A percentile compares a stretch with the other conserved stretches of the same genome.
Evolutionary conservation across 2,888 invertebrate species (phyloP).

Genomic region (Nematopogon swammerdamellus): DNA sequence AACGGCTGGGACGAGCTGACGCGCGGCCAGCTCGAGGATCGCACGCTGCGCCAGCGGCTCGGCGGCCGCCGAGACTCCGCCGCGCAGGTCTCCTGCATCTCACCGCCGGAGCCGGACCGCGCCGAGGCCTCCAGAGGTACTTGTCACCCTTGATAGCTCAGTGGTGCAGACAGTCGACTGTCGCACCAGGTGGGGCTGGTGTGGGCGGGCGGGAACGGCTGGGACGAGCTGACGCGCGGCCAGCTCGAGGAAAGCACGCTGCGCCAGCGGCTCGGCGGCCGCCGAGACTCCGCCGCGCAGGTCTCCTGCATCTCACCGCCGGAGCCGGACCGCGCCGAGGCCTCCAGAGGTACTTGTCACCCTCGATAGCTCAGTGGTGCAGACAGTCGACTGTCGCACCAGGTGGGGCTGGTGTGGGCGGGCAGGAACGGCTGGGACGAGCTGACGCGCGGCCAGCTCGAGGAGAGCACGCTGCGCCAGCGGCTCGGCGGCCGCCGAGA

Average conservation of each 20-base stretch:
- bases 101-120: slow-evolving; percentile 80
- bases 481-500: no score
- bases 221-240: slow-evolving; percentile 89
- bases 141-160: no score
- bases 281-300: slow-evolving; percentile 89
- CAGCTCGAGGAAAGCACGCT: slow-evolving; percentile 82
- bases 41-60: slow-evolving; percentile 77
- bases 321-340: slow-evolving; percentile 65
- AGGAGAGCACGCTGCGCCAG: no score
- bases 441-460: no score
- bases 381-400: no score
- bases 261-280: slow-evolving; percentile 78
- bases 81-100: slow-evolving; percentile 83
- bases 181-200: slow-evolving; percentile 58
- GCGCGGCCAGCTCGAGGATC: slow-evolving; percentile 79
- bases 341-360: slow-evolving; percentile 28
- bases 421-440: no score
- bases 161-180: no score
- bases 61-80: slow-evolving; percentile 86
- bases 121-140: slow-evolving; percentile 43
- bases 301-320: slow-evolving; percentile 83
- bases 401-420: no score
- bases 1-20: slow-evolving; percentile 94
- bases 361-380: no score
- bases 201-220: slow-evolving; percentile 64